Percentiles rank a stretch among this genome's conserved stretches.
These are phyloP conservation scores for Lycocerus yunnanus DNA, from an alignment of 2,888 invertebrate genomes.

Conservation along the genomic window DNA sequence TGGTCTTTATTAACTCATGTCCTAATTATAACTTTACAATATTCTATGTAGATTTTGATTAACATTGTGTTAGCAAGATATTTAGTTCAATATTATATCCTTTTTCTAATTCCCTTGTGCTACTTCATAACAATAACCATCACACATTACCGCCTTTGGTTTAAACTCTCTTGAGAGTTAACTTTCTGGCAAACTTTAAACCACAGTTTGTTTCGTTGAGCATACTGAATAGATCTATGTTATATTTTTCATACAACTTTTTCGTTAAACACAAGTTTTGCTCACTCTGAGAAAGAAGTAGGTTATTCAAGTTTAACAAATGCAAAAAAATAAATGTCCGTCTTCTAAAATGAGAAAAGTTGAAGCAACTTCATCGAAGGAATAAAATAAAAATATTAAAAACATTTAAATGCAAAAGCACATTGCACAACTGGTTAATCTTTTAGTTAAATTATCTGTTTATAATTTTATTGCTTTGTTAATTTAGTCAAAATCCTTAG, in stretches of 20 bases:
- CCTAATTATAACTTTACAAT: not conserved
- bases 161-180: slow-evolving; percentile 36
- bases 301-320: not conserved
- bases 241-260: slow-evolving; percentile 21
- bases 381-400: not conserved
- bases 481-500: not conserved
- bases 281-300: not conserved
- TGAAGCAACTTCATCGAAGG: not conserved
- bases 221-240: slow-evolving; percentile 22
- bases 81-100: slow-evolving; percentile 31
- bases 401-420: not conserved
- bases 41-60: not conserved
- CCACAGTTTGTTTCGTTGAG: slow-evolving; percentile 29
- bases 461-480: not conserved
- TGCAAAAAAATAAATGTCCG: not conserved
- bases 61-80: slow-evolving; percentile 17
- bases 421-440: not conserved
- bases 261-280: not conserved
- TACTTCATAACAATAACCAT: slow-evolving; percentile 38
- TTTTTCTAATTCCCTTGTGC: slow-evolving; percentile 28
- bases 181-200: slow-evolving; percentile 34
- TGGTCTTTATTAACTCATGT: not conserved
- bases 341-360: not conserved
- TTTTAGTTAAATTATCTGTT: no score
- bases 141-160: slow-evolving; percentile 40